Conservation (phyloP, 2,888 invertebrate genomes). For the Eupithecia tripunctaria region DNA sequence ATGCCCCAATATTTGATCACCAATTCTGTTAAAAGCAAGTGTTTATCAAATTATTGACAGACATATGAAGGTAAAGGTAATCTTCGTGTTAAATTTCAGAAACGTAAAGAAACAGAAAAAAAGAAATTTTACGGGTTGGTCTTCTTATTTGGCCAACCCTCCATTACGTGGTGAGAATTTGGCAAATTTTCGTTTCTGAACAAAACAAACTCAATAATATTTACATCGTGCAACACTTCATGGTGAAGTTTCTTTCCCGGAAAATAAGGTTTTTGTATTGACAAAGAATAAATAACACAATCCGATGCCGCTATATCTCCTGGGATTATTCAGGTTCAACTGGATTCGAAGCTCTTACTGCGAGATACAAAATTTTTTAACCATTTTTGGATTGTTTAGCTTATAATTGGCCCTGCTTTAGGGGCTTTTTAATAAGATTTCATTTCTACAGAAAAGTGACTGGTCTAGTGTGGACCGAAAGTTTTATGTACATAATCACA, state of each 20-base stretch:
- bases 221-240: conserved; percentile 45
- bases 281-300: conserved; percentile 33
- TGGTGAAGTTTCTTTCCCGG: conserved; percentile 25
- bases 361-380: conserved; percentile 13
- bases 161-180: conserved; percentile 26
- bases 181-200: conserved; percentile 43
- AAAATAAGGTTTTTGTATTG: conserved; percentile 31
- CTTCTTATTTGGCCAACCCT: conserved; percentile 27
- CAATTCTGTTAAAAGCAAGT: not conserved
- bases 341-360: conserved; percentile 22
- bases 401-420: not conserved
- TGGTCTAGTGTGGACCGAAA: not conserved
- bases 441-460: not conserved
- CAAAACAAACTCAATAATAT: conserved; percentile 54
- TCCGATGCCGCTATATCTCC: conserved; percentile 24
- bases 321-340: conserved; percentile 28
- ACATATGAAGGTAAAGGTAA: not conserved
- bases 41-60: conserved; percentile 8
- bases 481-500: too few relatives aligned
- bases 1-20: not conserved
- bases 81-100: not conserved
- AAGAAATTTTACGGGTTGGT: too few relatives aligned
- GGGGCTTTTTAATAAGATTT: not conserved
- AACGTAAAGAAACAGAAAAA: not conserved
- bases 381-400: conserved; percentile 1